These are phyloP conservation scores for Cephus rjabovi DNA, from an alignment of 2,888 invertebrate species.

Conservation along the genomic window DNA sequence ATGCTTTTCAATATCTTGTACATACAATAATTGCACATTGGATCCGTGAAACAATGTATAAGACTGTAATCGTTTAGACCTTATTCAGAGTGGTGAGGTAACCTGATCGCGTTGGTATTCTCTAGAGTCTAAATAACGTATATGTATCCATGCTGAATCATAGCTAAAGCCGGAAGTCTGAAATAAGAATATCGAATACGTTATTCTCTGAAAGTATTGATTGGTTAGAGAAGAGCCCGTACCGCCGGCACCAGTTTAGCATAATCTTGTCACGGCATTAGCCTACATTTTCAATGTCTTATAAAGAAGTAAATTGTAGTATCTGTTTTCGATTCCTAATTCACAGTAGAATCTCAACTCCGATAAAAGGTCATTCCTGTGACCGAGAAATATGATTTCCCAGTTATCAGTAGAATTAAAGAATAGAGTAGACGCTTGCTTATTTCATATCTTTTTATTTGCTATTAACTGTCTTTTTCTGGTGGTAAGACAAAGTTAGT, in stretches of 20 bases:
- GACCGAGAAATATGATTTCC: background rate
- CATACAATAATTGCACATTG: too few relatives aligned
- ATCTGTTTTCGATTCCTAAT: background rate
- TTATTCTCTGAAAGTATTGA: constrained; percentile 12
- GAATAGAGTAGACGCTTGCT: background rate
- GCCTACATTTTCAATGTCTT: constrained; percentile 9
- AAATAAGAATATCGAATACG: background rate
- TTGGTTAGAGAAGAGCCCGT: constrained; percentile 21
- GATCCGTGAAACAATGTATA: background rate
- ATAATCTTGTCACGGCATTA: constrained; percentile 24
- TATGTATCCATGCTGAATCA: background rate
- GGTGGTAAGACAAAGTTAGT: background rate
- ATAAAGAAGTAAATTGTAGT: background rate
- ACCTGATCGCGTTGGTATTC: background rate
- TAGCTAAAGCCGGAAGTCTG: background rate
- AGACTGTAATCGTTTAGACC: background rate
- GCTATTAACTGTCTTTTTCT: background rate
- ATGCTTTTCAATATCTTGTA: too few relatives aligned
- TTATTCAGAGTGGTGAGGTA: background rate
- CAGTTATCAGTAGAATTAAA: background rate
- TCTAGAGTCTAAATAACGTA: background rate
- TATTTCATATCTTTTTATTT: background rate
- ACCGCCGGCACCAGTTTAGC: background rate
- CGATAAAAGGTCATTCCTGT: background rate
- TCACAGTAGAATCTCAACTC: background rate